Conservation (phyloP, 2,113 vertebrate species). For the Tyto alba region DNA sequence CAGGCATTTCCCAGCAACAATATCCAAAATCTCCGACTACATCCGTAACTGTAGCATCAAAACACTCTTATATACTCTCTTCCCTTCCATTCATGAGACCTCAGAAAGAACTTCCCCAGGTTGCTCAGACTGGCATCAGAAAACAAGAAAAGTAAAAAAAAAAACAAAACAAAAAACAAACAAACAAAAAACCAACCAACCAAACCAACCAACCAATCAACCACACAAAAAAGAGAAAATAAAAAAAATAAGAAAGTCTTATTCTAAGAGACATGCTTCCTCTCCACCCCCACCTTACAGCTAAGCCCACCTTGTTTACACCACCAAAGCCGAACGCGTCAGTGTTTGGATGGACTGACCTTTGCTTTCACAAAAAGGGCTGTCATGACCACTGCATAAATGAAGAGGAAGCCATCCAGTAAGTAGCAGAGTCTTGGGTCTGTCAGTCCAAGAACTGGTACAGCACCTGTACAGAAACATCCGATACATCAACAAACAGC, state of each 20-base stretch:
- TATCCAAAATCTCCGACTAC: background rate
- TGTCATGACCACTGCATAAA: slow-evolving; percentile 84
- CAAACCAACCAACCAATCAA: no score
- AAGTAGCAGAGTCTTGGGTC: slow-evolving; percentile 85
- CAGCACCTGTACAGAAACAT: slow-evolving; percentile 24
- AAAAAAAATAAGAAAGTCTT: background rate
- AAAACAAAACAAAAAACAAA: no score
- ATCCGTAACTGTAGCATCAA: background rate
- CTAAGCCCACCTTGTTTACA: background rate
- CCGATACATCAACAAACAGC: background rate
- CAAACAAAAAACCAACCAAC: no score
- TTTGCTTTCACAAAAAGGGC: slow-evolving; percentile 82
- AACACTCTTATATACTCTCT: background rate
- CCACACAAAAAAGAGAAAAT: background rate
- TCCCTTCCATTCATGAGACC: background rate
- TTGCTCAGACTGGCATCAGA: background rate
- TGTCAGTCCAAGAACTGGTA: slow-evolving; percentile 60
- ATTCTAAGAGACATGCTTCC: background rate
- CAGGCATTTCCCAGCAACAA: background rate
- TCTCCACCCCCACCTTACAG: background rate
- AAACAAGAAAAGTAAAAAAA: background rate
- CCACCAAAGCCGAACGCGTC: background rate
- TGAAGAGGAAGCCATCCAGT: slow-evolving; percentile 84
- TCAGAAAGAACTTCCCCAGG: background rate
- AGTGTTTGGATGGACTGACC: slow-evolving; percentile 67